These are phyloP conservation scores for Panthera uncia DNA, from an alignment of 2,113 vertebrate genomes.

Conservation along the genomic window DNA sequence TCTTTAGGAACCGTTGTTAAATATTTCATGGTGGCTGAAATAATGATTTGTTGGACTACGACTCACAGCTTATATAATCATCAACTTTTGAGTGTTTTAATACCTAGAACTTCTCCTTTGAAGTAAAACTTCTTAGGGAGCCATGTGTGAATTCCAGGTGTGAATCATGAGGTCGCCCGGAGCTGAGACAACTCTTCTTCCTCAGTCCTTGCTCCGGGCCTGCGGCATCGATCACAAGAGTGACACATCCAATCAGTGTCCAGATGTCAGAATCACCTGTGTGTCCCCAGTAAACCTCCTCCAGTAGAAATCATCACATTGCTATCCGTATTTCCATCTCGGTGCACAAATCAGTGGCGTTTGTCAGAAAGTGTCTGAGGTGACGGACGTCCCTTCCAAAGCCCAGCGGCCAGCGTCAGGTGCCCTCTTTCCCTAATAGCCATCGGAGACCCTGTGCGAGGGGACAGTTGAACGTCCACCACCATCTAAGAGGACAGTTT, in stretches of 20 bases:
- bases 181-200: not conserved
- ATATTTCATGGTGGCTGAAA: not conserved
- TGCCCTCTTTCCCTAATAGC: not conserved
- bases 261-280: not conserved
- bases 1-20: not conserved
- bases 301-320: not conserved
- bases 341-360: not conserved
- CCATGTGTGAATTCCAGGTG: not conserved
- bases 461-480: not conserved
- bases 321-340: not conserved
- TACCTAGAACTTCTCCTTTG: not conserved
- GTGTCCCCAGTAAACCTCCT: not conserved
- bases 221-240: not conserved
- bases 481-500: not conserved
- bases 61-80: not conserved
- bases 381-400: not conserved
- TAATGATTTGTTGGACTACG: not conserved
- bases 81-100: not conserved
- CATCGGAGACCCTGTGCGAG: not conserved
- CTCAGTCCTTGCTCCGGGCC: not conserved
- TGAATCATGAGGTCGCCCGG: not conserved
- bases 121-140: not conserved
- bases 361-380: not conserved
- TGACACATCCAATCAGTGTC: not conserved
- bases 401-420: rapidly evolving